These are phyloP conservation scores for Lycocorax pyrrhopterus DNA, from an alignment of 2,113 vertebrate genomes.

Conservation along the genomic window DNA sequence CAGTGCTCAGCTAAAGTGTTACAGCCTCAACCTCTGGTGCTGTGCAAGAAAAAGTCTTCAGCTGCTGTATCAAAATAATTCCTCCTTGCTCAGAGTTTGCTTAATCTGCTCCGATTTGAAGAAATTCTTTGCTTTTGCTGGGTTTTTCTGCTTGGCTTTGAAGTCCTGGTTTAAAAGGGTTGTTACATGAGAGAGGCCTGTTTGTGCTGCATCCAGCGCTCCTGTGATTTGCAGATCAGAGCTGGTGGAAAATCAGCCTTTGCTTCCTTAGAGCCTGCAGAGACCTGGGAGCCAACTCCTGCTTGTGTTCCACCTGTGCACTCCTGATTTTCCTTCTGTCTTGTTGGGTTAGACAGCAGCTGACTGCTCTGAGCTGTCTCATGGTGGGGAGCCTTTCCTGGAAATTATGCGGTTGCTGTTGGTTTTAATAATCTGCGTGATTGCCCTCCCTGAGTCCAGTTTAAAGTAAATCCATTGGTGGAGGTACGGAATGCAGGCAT, in stretches of 20 bases:
- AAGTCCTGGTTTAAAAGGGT: neutral
- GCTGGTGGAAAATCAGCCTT: neutral
- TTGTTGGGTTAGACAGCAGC: neutral
- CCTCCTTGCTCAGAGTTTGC: neutral
- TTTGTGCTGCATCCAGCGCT: neutral
- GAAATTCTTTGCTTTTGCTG: neutral
- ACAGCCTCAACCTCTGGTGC: neutral
- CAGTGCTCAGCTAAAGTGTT: neutral
- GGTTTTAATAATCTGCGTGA: neutral
- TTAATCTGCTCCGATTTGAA: neutral
- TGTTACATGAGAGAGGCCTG: neutral
- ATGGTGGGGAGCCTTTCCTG: neutral
- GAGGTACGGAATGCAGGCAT: neutral
- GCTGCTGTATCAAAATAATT: neutral
- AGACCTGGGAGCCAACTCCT: neutral
- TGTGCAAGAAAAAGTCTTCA: neutral
- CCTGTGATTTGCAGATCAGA: neutral
- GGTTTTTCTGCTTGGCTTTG: neutral
- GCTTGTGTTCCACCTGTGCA: neutral
- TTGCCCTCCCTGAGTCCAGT: neutral
- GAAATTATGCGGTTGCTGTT: neutral
- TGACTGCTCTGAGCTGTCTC: neutral
- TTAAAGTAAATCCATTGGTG: neutral
- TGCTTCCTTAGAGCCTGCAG: neutral
- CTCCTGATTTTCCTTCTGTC: neutral